phyloP scores from a whole-genome alignment of 2,113 vertebrate species.

The Sialia sialis region DNA sequence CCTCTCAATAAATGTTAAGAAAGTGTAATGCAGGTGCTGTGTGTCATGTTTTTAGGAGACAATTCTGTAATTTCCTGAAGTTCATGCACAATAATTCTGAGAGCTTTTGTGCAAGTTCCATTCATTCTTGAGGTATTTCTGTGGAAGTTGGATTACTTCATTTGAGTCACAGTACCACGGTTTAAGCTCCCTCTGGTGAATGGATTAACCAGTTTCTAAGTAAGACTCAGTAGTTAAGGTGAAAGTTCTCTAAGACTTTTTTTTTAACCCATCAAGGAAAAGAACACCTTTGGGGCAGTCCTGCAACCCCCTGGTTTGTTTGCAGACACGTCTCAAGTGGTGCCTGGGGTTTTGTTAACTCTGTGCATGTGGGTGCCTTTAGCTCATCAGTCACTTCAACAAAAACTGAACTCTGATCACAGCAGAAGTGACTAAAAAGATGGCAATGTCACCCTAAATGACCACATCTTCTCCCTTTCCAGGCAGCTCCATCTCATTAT shows the following conservation, averaged over 20 bases:
- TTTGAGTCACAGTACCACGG: not conserved
- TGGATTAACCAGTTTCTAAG: not conserved
- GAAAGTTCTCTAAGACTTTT: not conserved
- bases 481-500: not conserved
- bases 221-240: not conserved
- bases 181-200: not conserved
- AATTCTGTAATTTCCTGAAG: not conserved
- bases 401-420: not conserved
- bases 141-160: not conserved
- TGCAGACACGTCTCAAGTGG: not conserved
- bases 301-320: not conserved
- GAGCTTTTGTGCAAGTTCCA: not conserved
- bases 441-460: not conserved
- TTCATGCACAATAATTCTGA: not conserved
- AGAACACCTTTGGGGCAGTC: not conserved
- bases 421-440: not conserved
- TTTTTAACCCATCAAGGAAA: not conserved
- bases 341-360: not conserved
- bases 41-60: not conserved
- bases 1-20: not conserved
- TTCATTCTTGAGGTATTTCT: not conserved
- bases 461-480: not conserved
- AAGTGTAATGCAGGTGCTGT: not conserved
- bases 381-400: not conserved
- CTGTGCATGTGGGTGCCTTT: not conserved